Evolutionary conservation across 2,888 invertebrate species (phyloP), one percentile per base, ranked within the genome.

Genomic region (Cephus nigrinus): DNA sequence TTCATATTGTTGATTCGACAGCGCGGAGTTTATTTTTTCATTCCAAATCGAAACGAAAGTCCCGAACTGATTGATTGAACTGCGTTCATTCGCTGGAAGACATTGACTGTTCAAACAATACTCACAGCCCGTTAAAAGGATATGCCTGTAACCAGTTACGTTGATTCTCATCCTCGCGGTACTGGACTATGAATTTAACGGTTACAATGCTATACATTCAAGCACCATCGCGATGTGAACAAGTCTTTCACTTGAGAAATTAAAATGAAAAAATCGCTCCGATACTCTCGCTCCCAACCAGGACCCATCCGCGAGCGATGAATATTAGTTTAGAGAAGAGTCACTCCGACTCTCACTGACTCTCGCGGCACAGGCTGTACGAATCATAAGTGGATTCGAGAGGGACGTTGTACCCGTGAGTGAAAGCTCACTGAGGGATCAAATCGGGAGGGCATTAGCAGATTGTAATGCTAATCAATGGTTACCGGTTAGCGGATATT

Each of bases 381-480:
- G 33, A 72, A 72, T 72, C 72, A 72, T 72, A 72, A n/a, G 32
- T 30, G 33, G 33, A 34, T 72, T 72, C 33, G 32, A 72, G 30
- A 72, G 32, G 72, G 72, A 33, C 72, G 32, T 72, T 72, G 32
- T 30, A 12, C 33, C 31, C 32, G 32, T 33, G 72, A 72, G 23
- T 72, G 55, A 55, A 55, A 55, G 55, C 55, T 55, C 23, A 55
- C 55, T 55, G 55, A 55, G 55, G 55, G 55, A 55, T 55, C 55
- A 55, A 55, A 55, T 55, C 55, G 55, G 55, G 55, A 55, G 23
- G 55, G 55, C 87, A 88, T 88, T 87, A 88, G 86, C 82, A 88
- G 84, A 90, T 89, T 88, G 86, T 88, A 90, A 90, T 90, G 88
- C 88, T 88, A 89, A 90, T 90, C 87, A 89, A 86, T 87, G 86